Base-by-base conservation (phyloP, 2,888 invertebrate species). In the Troilus luridus region DNA sequence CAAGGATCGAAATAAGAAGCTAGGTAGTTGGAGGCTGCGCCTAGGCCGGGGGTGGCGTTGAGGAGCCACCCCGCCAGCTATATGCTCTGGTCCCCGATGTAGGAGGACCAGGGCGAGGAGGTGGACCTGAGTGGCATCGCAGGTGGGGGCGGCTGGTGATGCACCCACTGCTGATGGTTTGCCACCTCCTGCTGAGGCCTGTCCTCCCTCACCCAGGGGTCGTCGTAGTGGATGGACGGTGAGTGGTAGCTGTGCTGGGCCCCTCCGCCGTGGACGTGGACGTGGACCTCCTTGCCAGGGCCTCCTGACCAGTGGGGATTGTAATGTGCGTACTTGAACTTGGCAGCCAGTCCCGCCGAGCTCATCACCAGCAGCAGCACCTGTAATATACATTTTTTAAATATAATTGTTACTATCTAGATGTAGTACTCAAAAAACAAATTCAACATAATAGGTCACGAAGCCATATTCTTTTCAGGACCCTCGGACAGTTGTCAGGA, bases 201-300 rank as follows among this genome's bases (percentile, higher is more conserved):
- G 81, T 90, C 90, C 24, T 90, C 77, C 27, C 90, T 21, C 24
- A 72, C 77, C 89, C 90, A 90, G 19, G 88, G 90, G 62, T 89
- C 91, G 59, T 88, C 90, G 60, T 91, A 88, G 91, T 91, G 89
- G 88, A 58, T 27, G 27, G 64, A 10, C 11, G 54, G n/a, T 0
- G 56, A 54, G 62, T 77, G 88, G 60, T 89, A 67, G n/a, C 67
- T 81, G 77, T 91, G 88, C 12, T 64, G 72, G 58, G 81, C 88
- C 11, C 88, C 88, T n/a, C 91, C 91, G 0, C 92, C 91, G 91
- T 93, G 92, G 81, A 93, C 92, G 92, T 93, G 93, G 41, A 93
- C 89, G 91, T 93, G 93, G 21, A 93, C 92, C 62, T 92, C 92
- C 88, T 93, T 92, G 21, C 81, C 88, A 12, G 58, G 24, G 0